Evolutionary conservation across 2,888 invertebrate species (phyloP), one percentile per base, ranked within the genome.

Genomic region (Lithodes maja): DNA sequence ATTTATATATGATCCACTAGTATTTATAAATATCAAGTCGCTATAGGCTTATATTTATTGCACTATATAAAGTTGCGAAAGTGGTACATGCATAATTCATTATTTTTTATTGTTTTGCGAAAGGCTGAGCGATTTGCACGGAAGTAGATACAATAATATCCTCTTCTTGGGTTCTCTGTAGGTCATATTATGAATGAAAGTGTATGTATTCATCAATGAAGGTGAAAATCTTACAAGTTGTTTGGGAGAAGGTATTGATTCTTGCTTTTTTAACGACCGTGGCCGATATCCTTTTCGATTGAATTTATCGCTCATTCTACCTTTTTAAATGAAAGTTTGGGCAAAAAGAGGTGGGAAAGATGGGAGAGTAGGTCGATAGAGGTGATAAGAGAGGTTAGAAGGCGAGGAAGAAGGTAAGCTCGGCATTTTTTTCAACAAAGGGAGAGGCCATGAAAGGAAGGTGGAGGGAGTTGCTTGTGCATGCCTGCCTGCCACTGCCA

Each of bases 401-500:
- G 50, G 55, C 17, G 33, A 83, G 50, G 69, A 77, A 85, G 55
- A 12, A 17, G 71, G 71, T 71, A 71, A 71, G 2, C 71, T 71
- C 71, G 71, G 71, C 71, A 71, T 71, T 71, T 71, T 71, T 71
- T 78, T 50, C 78, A 78, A 78, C 50, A 53, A 53, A 74, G 55
- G 81, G 33, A 9, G 80, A 75, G 80, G 81, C 82, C 86, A 86
- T 87, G 82, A 50, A 74, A 53, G 85, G 80, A 54, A 33, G 71
- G 71, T 54, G 79, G 79, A 69, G 80, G 68, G 68, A 52, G 79
- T 33, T 68, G 85, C 80, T 83, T 78, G 53, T 86, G 86, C 86
- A 80, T 86, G 86, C 82, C 81, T 83, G 82, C 87, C 87, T 87
- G 80, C 77, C 85, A 68, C 78, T 75, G 83, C 83, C 83, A 83